Percentiles rank a stretch among this genome's conserved stretches.
phyloP scores from a whole-genome alignment of 2,113 vertebrate species.

The Notechis scutatus region DNA sequence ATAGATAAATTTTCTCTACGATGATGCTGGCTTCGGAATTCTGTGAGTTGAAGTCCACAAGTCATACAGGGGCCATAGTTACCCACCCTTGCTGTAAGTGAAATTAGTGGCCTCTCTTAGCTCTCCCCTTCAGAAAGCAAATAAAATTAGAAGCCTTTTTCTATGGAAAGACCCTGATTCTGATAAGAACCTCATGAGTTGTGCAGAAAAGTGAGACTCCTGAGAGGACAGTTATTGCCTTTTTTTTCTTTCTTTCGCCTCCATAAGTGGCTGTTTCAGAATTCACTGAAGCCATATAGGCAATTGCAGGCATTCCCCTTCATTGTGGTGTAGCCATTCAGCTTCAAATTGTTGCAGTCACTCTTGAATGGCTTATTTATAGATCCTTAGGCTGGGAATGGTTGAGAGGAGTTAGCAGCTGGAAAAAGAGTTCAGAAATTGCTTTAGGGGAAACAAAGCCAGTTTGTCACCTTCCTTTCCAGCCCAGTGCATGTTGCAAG shows the following conservation, averaged over 20 bases:
- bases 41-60: background rate
- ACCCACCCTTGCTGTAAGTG: background rate
- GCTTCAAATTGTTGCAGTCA: background rate
- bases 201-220: background rate
- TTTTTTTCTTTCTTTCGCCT: background rate
- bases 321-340: background rate
- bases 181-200: background rate
- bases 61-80: background rate
- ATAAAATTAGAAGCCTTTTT: background rate
- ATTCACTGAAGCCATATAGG: background rate
- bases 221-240: background rate
- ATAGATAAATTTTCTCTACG: background rate
- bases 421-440: background rate
- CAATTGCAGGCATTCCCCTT: background rate
- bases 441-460: background rate
- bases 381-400: background rate
- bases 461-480: background rate
- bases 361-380: slow-evolving; percentile 2
- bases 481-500: background rate
- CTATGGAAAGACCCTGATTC: background rate
- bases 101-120: background rate
- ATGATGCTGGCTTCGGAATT: background rate
- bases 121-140: background rate
- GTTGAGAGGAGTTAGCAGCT: background rate
- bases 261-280: background rate